A percentile compares a stretch with the other conserved stretches of the same genome.
phyloP scores from a whole-genome alignment of 2,113 vertebrate genomes.

The Psophia crepitans region DNA sequence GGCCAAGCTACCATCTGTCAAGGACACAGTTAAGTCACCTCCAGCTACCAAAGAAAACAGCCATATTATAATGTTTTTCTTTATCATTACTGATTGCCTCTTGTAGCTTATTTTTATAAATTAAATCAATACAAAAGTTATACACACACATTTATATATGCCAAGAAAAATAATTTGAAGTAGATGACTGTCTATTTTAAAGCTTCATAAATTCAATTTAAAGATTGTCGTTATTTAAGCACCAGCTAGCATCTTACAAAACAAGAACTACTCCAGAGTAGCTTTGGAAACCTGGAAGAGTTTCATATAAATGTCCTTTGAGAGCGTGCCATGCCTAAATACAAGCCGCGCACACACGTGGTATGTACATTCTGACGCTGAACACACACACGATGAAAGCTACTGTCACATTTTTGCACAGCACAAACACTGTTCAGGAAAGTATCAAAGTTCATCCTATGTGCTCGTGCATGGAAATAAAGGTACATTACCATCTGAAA shows the following conservation, averaged over 20 bases:
- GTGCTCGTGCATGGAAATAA: background rate
- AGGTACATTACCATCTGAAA: background rate
- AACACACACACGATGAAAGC: background rate
- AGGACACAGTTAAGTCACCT: conserved; percentile 94
- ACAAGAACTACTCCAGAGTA: background rate
- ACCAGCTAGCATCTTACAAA: background rate
- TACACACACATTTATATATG: background rate
- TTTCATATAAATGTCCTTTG: background rate
- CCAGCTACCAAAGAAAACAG: conserved; percentile 76
- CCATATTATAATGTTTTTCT: conserved; percentile 45
- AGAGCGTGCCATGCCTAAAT: background rate
- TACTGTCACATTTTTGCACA: background rate
- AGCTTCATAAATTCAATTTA: background rate
- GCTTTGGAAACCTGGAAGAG: background rate
- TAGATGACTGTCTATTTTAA: background rate
- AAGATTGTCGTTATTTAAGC: background rate
- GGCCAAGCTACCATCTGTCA: conserved; percentile 90
- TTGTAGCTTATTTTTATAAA: background rate
- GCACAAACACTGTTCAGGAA: background rate
- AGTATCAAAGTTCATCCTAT: background rate
- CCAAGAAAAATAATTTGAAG: background rate
- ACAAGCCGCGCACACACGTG: background rate
- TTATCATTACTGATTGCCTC: background rate
- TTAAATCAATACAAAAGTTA: background rate
- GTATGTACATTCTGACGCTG: background rate